Evolutionary conservation across 2,113 vertebrate genomes (phyloP).

Genomic region (Myrmecophaga tridactyla): DNA sequence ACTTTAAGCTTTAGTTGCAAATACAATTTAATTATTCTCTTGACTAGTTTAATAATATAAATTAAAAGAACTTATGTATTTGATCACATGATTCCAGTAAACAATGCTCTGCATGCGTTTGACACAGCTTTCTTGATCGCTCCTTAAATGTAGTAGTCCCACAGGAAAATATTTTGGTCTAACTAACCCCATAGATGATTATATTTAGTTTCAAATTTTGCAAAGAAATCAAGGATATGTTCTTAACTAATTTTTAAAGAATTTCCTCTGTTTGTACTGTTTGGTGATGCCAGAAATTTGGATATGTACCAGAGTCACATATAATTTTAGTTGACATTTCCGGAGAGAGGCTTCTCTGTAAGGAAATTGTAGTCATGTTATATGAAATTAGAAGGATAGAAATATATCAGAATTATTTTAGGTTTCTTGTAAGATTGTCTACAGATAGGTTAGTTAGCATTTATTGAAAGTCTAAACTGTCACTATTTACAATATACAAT

Average conservation of each 20-base stretch:
- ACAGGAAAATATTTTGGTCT: conserved; percentile 22
- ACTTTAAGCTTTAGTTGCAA: conserved; percentile 37
- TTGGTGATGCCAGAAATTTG: not conserved
- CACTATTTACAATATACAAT: not conserved
- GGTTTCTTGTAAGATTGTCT: conserved; percentile 16
- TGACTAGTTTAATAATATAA: conserved; percentile 31
- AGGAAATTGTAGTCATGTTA: not conserved
- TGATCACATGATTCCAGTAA: not conserved
- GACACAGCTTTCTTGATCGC: not conserved
- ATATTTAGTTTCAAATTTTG: conserved; percentile 38
- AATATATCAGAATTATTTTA: conserved; percentile 29
- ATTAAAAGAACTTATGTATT: conserved; percentile 10
- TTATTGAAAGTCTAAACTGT: not conserved
- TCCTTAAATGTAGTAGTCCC: not conserved
- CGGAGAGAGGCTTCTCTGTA: not conserved
- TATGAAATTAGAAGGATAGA: conserved; percentile 35
- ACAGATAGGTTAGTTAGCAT: not conserved
- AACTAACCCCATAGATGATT: conserved; percentile 52
- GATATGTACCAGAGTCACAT: not conserved
- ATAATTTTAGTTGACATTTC: not conserved
- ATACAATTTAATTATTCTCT: conserved; percentile 12
- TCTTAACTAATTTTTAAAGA: conserved; percentile 26
- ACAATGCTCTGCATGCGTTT: not conserved
- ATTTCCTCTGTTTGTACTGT: not conserved
- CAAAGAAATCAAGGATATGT: not conserved